phyloP scores from a whole-genome alignment of 2,888 invertebrate species.

The Coelinius sp. region DNA sequence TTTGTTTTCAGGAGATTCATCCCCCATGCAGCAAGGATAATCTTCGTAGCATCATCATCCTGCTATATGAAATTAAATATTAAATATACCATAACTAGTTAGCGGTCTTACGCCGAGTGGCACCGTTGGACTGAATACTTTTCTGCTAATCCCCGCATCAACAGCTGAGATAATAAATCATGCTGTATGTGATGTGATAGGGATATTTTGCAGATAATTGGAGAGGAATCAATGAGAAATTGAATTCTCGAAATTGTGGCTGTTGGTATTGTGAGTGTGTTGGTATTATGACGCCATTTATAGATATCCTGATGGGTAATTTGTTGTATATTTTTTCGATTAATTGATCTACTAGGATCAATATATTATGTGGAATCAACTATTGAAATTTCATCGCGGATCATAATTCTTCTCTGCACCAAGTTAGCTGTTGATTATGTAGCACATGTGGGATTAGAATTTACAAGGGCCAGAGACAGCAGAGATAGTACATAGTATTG shows the following conservation, averaged over 20 bases:
- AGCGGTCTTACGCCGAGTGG: no score
- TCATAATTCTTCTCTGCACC: constrained; percentile 71
- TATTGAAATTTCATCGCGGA: constrained; percentile 72
- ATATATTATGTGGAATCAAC: constrained; percentile 72
- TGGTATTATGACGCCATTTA: constrained; percentile 70
- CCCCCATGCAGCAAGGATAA: no score
- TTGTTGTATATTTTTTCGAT: constrained; percentile 70
- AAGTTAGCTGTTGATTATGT: constrained; percentile 73
- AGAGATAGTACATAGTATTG: constrained; percentile 65
- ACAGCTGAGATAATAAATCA: no score
- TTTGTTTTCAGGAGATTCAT: no score
- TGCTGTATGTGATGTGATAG: no score
- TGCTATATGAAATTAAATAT: no score
- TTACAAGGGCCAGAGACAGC: constrained; percentile 69
- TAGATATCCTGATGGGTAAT: constrained; percentile 70
- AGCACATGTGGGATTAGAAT: constrained; percentile 72
- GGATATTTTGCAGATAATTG: constrained; percentile 65
- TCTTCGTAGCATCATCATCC: no score
- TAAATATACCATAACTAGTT: no score
- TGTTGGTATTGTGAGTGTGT: constrained; percentile 69
- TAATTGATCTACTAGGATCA: constrained; percentile 71
- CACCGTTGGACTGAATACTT: no score
- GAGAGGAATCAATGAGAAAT: constrained; percentile 68
- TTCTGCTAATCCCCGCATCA: no score
- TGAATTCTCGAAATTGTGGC: constrained; percentile 69